Base-by-base conservation (phyloP, 2,797 vertebrate species). In the Bothrops alternatus region DNA sequence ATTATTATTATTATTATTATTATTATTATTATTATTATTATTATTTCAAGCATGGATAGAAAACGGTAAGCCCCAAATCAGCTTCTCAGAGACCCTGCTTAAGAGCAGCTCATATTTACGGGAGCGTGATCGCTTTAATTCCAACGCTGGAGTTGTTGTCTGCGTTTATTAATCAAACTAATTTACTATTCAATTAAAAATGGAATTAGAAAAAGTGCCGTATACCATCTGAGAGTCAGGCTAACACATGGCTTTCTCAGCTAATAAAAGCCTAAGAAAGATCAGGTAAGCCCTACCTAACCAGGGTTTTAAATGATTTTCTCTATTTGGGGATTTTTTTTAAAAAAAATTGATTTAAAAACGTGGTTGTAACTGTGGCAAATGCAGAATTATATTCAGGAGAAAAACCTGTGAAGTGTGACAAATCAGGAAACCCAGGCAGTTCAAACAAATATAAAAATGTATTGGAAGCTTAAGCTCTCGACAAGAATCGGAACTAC, bases 171-270 rank as follows among this genome's bases (percentile, higher is more conserved):
- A 94, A 96, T 95, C 92, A 95, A 94, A 94, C 93, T 92, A 95
- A 96, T 96, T 96, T 96, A 94, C 65, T 93, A 92, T 92, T 94
- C 86, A 96, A 97, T 96, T 96, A 96, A 94, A 97, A 96, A 95
- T 50, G 63, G 55, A 95, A 96, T 90, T 32, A 92, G 90, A 95
- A 95, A 96, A 91, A 88, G n/a, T 63, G 93, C 90, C 90, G n/a
- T 94, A 91, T 25, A 91, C 20, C 53, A 93, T 8, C 90, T 93
- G 57, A 86, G 56, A 57, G 20, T 90, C 60, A 94, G 94, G 90
- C 18, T 69, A 28, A 26, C 11, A 18, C 0, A 0, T 18, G 53
- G 47, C 25, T 78, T 88, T 63, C 73, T 60, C 56, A 65, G 37
- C 86, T 90, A 94, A 93, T 91, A 61, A 95, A 93, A 88, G 93